Conservation (phyloP, 2,888 invertebrate species). For the Venustoraphidia nigricollis region DNA sequence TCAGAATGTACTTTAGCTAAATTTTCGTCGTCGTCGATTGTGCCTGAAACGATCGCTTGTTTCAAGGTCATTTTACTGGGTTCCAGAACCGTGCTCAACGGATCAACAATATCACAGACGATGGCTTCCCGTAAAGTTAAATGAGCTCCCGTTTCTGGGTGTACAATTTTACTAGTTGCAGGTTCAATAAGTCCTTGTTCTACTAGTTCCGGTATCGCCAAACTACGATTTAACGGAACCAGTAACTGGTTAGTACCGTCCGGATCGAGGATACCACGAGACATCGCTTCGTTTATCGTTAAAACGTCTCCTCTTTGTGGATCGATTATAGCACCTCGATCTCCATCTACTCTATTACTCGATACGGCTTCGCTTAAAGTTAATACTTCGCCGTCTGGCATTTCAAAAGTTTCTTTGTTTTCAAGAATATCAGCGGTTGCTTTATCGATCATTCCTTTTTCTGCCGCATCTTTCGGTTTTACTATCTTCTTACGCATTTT, state of each 20-base stretch:
- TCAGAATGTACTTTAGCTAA: conserved; percentile 45
- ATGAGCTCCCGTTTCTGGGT: conserved; percentile 72
- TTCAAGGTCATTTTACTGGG: conserved; percentile 53
- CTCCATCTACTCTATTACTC: conserved; percentile 51
- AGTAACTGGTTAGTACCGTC: conserved; percentile 60
- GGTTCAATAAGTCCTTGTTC: conserved; percentile 74
- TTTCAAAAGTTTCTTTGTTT: conserved; percentile 37
- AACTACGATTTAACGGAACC: conserved; percentile 62
- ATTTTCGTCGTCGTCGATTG: conserved; percentile 56
- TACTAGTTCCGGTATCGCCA: conserved; percentile 70
- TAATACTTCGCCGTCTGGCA: conserved; percentile 41
- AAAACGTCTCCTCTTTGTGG: conserved; percentile 66
- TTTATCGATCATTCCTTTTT: conserved; percentile 63
- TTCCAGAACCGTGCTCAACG: conserved; percentile 48
- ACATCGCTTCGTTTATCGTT: conserved; percentile 70
- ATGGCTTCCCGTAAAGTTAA: conserved; percentile 72
- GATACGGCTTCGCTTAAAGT: conserved; percentile 65
- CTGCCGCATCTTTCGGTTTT: conserved; percentile 59
- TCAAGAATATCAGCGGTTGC: conserved; percentile 57
- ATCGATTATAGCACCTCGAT: conserved; percentile 66
- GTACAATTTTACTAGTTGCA: conserved; percentile 56
- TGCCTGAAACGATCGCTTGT: conserved; percentile 55
- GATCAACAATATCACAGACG: conserved; percentile 76
- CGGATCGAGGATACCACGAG: conserved; percentile 65
- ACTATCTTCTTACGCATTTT: conserved; percentile 65